These are phyloP conservation scores for Ceratosolen fusciceps DNA, from an alignment of 1,140 invertebrate species.

Conservation along the genomic window DNA sequence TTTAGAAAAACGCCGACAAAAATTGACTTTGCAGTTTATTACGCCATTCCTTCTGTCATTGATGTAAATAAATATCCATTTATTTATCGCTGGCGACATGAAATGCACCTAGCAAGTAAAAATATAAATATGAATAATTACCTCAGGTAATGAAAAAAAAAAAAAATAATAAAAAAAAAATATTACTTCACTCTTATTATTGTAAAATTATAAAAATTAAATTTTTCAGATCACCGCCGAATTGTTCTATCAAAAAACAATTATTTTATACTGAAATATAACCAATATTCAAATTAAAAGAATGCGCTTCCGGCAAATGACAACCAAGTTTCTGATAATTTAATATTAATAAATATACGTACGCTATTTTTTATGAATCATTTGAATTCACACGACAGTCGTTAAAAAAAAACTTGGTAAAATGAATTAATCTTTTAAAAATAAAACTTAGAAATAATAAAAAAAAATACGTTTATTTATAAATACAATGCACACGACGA, in stretches of 20 bases:
- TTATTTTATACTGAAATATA: constrained; percentile 26
- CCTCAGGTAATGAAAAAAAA: no score
- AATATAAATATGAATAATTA: constrained; percentile 55
- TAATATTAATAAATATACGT: not conserved
- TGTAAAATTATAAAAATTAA: not conserved
- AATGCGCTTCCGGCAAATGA: constrained; percentile 24
- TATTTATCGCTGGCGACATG: constrained; percentile 79
- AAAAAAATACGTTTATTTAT: not conserved
- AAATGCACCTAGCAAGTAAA: constrained; percentile 60
- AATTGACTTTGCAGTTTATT: constrained; percentile 79
- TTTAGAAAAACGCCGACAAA: constrained; percentile 78
- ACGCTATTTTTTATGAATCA: constrained; percentile 35
- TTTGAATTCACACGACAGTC: constrained; percentile 7
- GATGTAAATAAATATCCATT: constrained; percentile 75
- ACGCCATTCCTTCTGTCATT: constrained; percentile 75
- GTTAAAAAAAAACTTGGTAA: not conserved
- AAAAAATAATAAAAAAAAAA: no score
- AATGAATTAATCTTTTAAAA: constrained; percentile 6
- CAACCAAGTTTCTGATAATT: constrained; percentile 9
- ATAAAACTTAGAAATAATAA: no score
- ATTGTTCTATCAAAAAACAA: constrained; percentile 27
- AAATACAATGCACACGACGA: not conserved
- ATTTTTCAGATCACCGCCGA: constrained; percentile 29
- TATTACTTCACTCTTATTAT: not conserved
- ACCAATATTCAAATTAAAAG: not conserved